Percentiles rank a stretch among this genome's conserved stretches.
These are phyloP conservation scores for Drosophila anomalata DNA, from an alignment of 2,888 invertebrate genomes.

Conservation along the genomic window DNA sequence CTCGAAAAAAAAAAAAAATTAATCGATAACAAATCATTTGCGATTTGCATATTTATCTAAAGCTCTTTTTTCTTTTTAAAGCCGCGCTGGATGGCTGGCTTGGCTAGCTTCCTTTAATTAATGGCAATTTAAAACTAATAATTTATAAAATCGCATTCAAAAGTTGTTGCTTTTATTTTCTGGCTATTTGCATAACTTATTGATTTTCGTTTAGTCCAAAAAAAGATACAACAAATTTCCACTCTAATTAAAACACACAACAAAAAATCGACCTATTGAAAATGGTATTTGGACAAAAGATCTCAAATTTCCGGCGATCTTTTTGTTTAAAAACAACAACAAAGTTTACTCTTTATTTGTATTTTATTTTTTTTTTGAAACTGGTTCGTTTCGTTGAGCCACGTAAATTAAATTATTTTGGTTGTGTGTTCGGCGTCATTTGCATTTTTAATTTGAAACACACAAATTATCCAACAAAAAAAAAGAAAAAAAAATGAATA, in stretches of 20 bases:
- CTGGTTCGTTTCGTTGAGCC: constrained; percentile 34
- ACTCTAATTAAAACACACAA: constrained; percentile 76
- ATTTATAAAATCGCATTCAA: constrained; percentile 73
- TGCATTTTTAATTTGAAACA: constrained; percentile 77
- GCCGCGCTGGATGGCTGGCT: neutral
- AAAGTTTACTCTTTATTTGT: constrained; percentile 11
- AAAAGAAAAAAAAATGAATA: neutral
- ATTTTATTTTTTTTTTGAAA: constrained; percentile 27
- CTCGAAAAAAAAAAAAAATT: constrained; percentile 11
- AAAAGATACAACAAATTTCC: constrained; percentile 62
- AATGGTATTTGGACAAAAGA: constrained; percentile 56
- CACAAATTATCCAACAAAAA: constrained; percentile 54
- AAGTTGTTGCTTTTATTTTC: constrained; percentile 14
- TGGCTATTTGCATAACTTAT: constrained; percentile 68
- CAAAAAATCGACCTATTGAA: constrained; percentile 48
- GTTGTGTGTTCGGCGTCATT: constrained; percentile 54
- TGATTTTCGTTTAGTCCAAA: constrained; percentile 50
- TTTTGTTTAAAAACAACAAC: constrained; percentile 24
- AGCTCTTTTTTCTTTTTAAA: constrained; percentile 25
- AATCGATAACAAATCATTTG: constrained; percentile 63
- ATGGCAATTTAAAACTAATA: constrained; percentile 78
- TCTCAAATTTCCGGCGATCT: constrained; percentile 66
- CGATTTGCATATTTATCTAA: constrained; percentile 68
- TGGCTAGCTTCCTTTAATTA: constrained; percentile 63
- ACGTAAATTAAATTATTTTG: constrained; percentile 71